These are phyloP conservation scores for Bacillus rossius DNA, from an alignment of 1,140 invertebrate species.

Conservation along the genomic window DNA sequence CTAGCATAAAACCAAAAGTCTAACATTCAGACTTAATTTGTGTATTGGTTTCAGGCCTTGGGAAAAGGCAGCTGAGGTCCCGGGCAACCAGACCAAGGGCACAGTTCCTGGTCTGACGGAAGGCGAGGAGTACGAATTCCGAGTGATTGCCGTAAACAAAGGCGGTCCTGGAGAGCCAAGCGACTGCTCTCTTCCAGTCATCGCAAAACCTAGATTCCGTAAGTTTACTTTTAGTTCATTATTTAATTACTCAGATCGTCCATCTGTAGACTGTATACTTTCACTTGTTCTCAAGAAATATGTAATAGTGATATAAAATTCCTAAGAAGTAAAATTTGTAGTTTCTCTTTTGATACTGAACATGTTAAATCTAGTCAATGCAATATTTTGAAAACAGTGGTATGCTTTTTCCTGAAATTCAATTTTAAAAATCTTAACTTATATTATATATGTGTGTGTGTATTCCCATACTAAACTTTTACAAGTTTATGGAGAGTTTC, in stretches of 20 bases:
- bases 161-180: constrained; percentile 92
- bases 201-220: constrained; percentile 78
- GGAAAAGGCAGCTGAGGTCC: constrained; percentile 79
- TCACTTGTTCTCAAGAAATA: no score
- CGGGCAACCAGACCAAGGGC: constrained; percentile 66
- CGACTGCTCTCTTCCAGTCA: constrained; percentile 77
- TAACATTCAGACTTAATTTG: background rate
- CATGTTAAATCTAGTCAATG: background rate
- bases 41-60: constrained; percentile 54
- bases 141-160: constrained; percentile 94
- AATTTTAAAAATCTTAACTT: background rate
- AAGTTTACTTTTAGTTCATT: constrained; percentile 27
- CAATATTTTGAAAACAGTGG: background rate
- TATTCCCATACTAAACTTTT: no score
- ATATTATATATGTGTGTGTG: no score
- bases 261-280: no score
- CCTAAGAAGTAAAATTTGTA: background rate
- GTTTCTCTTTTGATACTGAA: background rate
- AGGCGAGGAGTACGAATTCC: constrained; percentile 95
- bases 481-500: no score
- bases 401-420: background rate
- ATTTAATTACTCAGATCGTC: no score
- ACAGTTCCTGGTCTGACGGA: constrained; percentile 82
- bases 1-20: no score
- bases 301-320: no score